Base-by-base conservation (phyloP, 2,888 invertebrate genomes). In the Ellobium chinense region DNA sequence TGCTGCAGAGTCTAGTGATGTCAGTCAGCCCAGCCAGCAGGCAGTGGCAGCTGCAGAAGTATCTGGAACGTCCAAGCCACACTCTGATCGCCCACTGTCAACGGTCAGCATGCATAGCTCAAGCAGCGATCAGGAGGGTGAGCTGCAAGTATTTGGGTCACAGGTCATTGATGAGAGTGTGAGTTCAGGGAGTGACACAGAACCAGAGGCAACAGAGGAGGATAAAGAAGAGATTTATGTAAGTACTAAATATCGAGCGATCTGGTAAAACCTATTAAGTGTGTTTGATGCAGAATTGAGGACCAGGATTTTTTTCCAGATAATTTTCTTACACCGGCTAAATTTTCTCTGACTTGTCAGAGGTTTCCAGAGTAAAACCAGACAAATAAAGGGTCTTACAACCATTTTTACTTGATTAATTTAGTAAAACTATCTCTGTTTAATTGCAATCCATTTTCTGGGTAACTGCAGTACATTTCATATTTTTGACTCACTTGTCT, bases 171-270 rank as follows among this genome's bases (percentile, higher is more conserved):
- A 74, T 5, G 80, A 74, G 29, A 72, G 36, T 31, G 54, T 37
- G n/a, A 74, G 73, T 14, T 80, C 80, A 14, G 74, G 54, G 18
- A 80, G 74, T 36, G 80, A 80, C 24, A 65, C 80, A 3, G 80
- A 80, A 27, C 74, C 73, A 14, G 80, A 80, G 36, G n/a, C n/a
- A n/a, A n/a, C n/a, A n/a, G n/a, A n/a, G 21, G 72, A 74, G 12
- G 80, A 73, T 56, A 66, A 72, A 34, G 80, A 80, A 60, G 80
- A 73, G 31, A 80, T 80, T 21, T 80, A 80, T 60, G 80, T 79
- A 58, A 73, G 79, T 79, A 24, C n/a, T n/a, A n/a, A n/a, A n/a
- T n/a, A n/a, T n/a, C n/a, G n/a, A n/a, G n/a, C n/a, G n/a, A n/a
- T n/a, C n/a, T n/a, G n/a, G n/a, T n/a, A n/a, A n/a, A n/a, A n/a